phyloP scores from a whole-genome alignment of 1,140 invertebrate genomes.

The Thaumetopoea pityocampa region DNA sequence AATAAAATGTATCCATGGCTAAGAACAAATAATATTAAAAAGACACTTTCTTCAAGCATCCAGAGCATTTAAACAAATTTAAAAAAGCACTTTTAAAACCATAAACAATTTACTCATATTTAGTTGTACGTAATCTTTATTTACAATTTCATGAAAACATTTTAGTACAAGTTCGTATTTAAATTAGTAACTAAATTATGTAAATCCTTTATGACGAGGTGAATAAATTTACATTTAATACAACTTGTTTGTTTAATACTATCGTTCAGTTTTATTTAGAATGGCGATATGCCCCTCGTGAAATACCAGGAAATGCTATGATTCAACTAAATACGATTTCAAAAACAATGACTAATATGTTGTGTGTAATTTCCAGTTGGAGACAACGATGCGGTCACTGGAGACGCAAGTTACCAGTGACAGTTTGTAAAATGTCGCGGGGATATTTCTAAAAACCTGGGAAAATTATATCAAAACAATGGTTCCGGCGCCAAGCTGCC shows the following conservation, averaged over 20 bases:
- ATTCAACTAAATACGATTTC: constrained; percentile 59
- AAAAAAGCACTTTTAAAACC: constrained; percentile 28
- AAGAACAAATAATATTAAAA: no score
- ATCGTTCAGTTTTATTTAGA: constrained; percentile 65
- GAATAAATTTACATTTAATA: constrained; percentile 28
- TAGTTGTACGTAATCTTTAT: constrained; percentile 74
- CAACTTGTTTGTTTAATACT: constrained; percentile 55
- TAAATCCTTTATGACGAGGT: constrained; percentile 43
- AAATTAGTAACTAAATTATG: constrained; percentile 41
- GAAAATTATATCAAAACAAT: constrained; percentile 71
- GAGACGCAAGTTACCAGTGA: constrained; percentile 42
- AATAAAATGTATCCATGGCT: no score
- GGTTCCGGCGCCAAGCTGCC: constrained; percentile 79
- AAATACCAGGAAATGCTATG: constrained; percentile 76
- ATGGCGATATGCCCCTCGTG: constrained; percentile 67
- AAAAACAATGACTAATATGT: constrained; percentile 52
- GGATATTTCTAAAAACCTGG: constrained; percentile 50
- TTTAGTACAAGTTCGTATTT: constrained; percentile 35
- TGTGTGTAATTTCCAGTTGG: constrained; percentile 53
- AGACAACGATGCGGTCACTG: constrained; percentile 41
- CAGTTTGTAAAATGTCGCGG: constrained; percentile 58
- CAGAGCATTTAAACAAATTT: no score
- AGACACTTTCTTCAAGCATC: no score
- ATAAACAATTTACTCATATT: constrained; percentile 51
- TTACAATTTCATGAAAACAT: constrained; percentile 63